phyloP scores from a whole-genome alignment of 2,113 vertebrate genomes.

The Callipepla californica region DNA sequence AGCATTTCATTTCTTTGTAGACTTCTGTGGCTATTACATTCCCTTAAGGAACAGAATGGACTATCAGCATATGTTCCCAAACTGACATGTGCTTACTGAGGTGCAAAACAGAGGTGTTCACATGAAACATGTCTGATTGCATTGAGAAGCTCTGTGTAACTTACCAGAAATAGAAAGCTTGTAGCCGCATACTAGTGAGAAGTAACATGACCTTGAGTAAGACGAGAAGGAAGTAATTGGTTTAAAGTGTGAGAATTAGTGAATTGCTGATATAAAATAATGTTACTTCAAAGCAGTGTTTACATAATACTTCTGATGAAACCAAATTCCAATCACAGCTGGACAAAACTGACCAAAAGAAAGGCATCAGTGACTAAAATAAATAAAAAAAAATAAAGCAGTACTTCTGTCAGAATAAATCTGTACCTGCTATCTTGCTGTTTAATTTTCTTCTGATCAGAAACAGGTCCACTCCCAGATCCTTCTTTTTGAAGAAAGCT shows the following conservation, averaged over 20 bases:
- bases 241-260: neutral
- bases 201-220: neutral
- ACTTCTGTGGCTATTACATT: neutral
- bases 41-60: neutral
- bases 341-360: neutral
- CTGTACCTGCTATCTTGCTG: neutral
- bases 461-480: neutral
- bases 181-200: neutral
- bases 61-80: neutral
- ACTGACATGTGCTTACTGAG: neutral
- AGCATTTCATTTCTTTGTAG: neutral
- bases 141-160: neutral
- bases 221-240: neutral
- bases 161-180: neutral
- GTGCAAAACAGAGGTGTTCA: neutral
- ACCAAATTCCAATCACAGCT: neutral
- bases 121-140: fast-evolving
- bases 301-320: neutral
- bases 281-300: neutral
- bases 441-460: neutral
- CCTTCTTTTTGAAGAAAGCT: neutral
- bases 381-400: neutral
- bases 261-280: neutral
- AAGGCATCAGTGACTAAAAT: neutral
- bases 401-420: neutral